Evolutionary conservation across 2,888 invertebrate genomes (phyloP).

Genomic region (Lottia gigantea): DNA sequence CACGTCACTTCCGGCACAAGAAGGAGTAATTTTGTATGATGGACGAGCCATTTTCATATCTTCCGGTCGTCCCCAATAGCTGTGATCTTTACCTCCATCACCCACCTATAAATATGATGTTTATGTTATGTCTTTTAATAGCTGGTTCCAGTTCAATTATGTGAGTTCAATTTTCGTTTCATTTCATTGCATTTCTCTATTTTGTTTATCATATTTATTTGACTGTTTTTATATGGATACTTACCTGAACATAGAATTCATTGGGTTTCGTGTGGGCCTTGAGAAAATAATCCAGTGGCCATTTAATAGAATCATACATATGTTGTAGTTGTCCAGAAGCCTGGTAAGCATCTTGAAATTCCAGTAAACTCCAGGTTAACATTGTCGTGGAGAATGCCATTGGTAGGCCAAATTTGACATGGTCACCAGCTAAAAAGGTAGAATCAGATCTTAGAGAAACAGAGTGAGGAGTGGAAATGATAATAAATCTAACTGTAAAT

Average conservation of each 20-base stretch:
- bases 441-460: too few relatives aligned
- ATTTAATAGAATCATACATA: conserved; percentile 68
- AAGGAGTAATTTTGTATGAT: conserved; percentile 71
- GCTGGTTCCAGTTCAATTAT: too few relatives aligned
- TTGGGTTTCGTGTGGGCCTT: conserved; percentile 46
- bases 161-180: too few relatives aligned
- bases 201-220: too few relatives aligned
- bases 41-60: conserved; percentile 72
- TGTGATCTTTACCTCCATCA: conserved; percentile 72
- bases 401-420: conserved; percentile 48
- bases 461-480: too few relatives aligned
- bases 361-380: conserved; percentile 39
- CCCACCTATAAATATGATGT: conserved; percentile 35
- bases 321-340: conserved; percentile 40
- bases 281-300: conserved; percentile 75
- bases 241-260: conserved; percentile 31
- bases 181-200: too few relatives aligned
- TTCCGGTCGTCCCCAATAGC: conserved; percentile 75
- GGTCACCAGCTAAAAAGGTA: conserved; percentile 41
- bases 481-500: too few relatives aligned
- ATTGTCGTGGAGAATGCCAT: conserved; percentile 42
- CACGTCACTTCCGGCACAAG: conserved; percentile 74
- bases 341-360: conserved; percentile 43
- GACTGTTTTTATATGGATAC: background rate
- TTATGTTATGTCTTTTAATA: background rate